These are phyloP conservation scores for Boulengeromyrus knoepffleri DNA, from an alignment of 2,113 vertebrate species.

Conservation along the genomic window DNA sequence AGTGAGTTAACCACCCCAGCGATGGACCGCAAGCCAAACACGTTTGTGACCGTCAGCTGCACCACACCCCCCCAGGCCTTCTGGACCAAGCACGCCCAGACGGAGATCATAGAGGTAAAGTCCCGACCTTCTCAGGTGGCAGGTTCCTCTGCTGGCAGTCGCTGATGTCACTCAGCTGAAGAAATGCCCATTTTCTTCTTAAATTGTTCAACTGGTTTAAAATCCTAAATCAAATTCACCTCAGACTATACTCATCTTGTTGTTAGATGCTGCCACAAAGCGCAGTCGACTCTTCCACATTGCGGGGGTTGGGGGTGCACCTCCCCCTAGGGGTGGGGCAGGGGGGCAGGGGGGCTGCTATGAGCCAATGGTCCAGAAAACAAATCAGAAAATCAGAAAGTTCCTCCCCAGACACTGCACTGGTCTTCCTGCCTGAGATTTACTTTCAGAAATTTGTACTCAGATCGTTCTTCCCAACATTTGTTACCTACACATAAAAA, in stretches of 20 bases:
- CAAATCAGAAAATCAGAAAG: background rate
- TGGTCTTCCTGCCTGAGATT: background rate
- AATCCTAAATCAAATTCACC: background rate
- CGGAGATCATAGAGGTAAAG: constrained; percentile 95
- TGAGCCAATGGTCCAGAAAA: background rate
- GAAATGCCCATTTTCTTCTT: background rate
- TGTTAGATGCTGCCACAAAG: background rate
- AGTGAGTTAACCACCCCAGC: constrained; percentile 81
- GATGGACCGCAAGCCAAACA: constrained; percentile 91
- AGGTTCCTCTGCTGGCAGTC: background rate
- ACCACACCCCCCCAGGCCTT: constrained; percentile 96
- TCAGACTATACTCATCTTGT: background rate
- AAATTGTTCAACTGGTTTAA: background rate
- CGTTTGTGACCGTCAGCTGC: constrained; percentile 92
- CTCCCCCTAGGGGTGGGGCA: background rate
- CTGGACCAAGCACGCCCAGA: constrained; percentile 98
- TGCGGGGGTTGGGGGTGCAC: background rate
- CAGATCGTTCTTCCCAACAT: background rate
- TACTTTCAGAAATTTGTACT: background rate
- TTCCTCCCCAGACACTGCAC: background rate
- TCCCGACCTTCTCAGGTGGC: background rate
- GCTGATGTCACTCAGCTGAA: background rate
- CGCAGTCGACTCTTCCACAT: background rate
- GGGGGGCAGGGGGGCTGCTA: background rate
- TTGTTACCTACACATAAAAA: background rate